A percentile compares a stretch with the other conserved stretches of the same genome.
phyloP scores from a whole-genome alignment of 2,888 invertebrate genomes.

The Epirrhoe alternata region DNA sequence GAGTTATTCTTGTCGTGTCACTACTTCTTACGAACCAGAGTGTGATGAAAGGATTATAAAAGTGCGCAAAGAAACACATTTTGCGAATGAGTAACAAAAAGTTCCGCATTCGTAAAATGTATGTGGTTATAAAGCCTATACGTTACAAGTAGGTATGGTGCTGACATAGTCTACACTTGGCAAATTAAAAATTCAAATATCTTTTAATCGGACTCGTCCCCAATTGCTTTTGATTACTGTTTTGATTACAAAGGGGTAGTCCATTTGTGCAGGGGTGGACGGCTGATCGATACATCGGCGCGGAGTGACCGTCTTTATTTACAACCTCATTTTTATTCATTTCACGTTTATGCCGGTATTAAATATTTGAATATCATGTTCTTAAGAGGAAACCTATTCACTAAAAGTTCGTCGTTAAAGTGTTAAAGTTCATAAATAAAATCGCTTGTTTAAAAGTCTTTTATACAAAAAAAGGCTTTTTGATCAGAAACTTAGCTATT shows the following conservation, averaged over 20 bases:
- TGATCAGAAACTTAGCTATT: background rate
- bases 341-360: constrained; percentile 20
- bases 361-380: constrained; percentile 26
- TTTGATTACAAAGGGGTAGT: constrained; percentile 75
- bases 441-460: background rate
- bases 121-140: too few species aligned
- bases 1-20: too few species aligned
- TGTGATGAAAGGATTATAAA: too few species aligned
- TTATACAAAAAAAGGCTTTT: background rate
- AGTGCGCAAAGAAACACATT: too few species aligned
- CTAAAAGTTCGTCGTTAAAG: too few species aligned
- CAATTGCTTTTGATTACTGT: constrained; percentile 79
- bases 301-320: constrained; percentile 31
- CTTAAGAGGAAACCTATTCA: background rate
- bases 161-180: constrained; percentile 22
- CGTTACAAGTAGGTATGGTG: too few species aligned
- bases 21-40: too few species aligned
- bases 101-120: too few species aligned
- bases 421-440: too few species aligned
- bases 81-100: too few species aligned
- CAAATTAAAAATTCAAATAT: constrained; percentile 76
- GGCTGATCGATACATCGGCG: constrained; percentile 69
- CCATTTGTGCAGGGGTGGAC: constrained; percentile 60
- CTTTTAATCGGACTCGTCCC: constrained; percentile 66
- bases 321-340: constrained; percentile 32